A percentile compares a stretch with the other conserved stretches of the same genome.
These are phyloP conservation scores for Tursiops truncatus DNA, from an alignment of 2,113 vertebrate genomes.

Conservation along the genomic window DNA sequence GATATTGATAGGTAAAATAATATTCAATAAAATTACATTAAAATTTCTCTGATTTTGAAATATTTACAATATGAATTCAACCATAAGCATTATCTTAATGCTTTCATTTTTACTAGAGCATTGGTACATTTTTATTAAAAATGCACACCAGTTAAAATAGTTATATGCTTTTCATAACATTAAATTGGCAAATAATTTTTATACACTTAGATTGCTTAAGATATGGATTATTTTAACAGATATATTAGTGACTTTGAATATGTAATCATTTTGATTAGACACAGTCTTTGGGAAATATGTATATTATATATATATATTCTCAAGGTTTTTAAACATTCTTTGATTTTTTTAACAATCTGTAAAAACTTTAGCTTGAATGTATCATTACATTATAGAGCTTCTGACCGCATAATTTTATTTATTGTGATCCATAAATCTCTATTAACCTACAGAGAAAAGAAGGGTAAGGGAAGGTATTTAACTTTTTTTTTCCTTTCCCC, in stretches of 20 bases:
- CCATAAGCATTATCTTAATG: not conserved
- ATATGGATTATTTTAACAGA: not conserved
- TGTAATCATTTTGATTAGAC: not conserved
- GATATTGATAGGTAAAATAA: not conserved
- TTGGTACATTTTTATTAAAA: not conserved
- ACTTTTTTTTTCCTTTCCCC: not conserved
- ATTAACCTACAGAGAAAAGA: not conserved
- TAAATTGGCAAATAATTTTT: not conserved
- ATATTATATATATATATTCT: not conserved
- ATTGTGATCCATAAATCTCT: not conserved
- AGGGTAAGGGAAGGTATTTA: not conserved
- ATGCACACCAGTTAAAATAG: not conserved
- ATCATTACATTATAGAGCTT: not conserved
- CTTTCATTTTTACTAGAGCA: not conserved
- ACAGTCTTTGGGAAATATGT: not conserved
- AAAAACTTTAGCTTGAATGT: not conserved
- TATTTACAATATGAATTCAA: not conserved
- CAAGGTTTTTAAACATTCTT: not conserved
- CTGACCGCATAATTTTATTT: not conserved
- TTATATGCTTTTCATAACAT: not conserved
- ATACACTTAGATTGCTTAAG: not conserved
- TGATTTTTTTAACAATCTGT: not conserved
- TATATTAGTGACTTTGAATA: not conserved
- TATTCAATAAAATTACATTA: constrained; percentile 27
- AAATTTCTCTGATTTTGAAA: not conserved